Evolutionary conservation across 2,888 invertebrate genomes (phyloP).

Genomic region (Ptilodon capucinus): DNA sequence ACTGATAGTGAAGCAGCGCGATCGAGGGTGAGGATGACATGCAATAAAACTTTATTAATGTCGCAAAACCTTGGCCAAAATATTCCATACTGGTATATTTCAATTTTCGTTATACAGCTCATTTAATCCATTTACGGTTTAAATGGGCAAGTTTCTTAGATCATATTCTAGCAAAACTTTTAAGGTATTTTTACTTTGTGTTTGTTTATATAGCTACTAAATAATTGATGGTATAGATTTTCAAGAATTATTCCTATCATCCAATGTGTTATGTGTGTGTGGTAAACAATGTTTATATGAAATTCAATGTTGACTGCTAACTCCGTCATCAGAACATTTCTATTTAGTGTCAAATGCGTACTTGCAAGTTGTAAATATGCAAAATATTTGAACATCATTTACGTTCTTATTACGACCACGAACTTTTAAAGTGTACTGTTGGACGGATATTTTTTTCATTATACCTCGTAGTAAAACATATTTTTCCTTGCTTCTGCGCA

Average conservation of each 20-base stretch:
- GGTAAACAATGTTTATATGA: background rate
- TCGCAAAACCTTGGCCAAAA: background rate
- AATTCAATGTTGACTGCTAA: background rate
- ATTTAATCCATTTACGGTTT: no score
- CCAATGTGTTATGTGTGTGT: no score
- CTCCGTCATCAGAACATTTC: conserved; percentile 12
- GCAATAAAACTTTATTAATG: background rate
- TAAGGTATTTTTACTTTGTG: no score
- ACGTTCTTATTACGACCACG: conserved; percentile 8
- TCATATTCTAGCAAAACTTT: no score
- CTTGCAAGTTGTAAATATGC: background rate
- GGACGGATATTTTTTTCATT: conserved; percentile 43
- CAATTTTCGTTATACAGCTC: background rate
- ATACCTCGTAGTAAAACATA: background rate
- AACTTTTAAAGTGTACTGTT: conserved; percentile 5
- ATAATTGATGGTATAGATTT: background rate
- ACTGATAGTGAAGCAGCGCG: background rate
- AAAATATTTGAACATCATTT: conserved; percentile 25
- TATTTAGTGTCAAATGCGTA: conserved; percentile 29
- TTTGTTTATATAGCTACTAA: background rate
- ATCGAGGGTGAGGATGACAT: background rate
- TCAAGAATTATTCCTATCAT: background rate
- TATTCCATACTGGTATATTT: background rate
- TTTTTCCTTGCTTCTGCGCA: background rate
- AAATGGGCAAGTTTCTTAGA: no score